Percentiles rank a stretch among this genome's conserved stretches.
These are phyloP conservation scores for Lordiphosa clarofinis DNA, from an alignment of 1,140 invertebrate genomes.

Conservation along the genomic window DNA sequence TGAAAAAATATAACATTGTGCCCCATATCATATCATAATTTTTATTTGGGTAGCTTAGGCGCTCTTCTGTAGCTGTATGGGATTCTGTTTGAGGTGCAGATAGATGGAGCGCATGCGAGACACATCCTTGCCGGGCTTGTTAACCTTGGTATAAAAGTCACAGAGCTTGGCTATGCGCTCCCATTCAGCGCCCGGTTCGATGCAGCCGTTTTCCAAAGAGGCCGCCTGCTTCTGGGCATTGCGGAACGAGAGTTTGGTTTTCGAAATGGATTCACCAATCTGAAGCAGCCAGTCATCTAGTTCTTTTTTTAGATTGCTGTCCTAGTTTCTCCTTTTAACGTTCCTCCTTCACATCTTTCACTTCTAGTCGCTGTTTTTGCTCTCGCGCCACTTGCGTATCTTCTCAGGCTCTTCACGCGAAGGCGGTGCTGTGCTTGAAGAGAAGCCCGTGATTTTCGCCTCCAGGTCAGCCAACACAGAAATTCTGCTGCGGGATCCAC, in stretches of 20 bases:
- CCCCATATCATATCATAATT: too few relatives aligned
- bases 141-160: slow-evolving; percentile 96
- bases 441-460: slow-evolving; percentile 88
- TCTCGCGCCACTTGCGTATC: slow-evolving; percentile 96
- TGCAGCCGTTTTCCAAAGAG: slow-evolving; percentile 88
- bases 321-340: too few relatives aligned
- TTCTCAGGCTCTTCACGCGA: slow-evolving; percentile 94
- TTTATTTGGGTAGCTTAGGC: slow-evolving; percentile 60
- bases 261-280: slow-evolving; percentile 94
- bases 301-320: slow-evolving; percentile 91
- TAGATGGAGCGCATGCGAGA: slow-evolving; percentile 96
- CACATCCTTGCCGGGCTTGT: slow-evolving; percentile 93
- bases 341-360: slow-evolving; percentile 96
- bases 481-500: slow-evolving; percentile 97
- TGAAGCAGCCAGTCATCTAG: slow-evolving; percentile 98
- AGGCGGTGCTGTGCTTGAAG: slow-evolving; percentile 69
- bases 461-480: slow-evolving; percentile 92
- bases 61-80: slow-evolving; percentile 77
- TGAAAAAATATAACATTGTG: too few relatives aligned
- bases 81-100: slow-evolving; percentile 95
- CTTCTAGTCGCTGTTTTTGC: slow-evolving; percentile 91
- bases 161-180: slow-evolving; percentile 96
- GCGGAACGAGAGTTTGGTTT: slow-evolving; percentile 96
- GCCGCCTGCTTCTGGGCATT: slow-evolving; percentile 94
- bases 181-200: slow-evolving; percentile 96